These are phyloP conservation scores for Tamias sibiricus DNA, from an alignment of 2,113 vertebrate genomes.

Conservation along the genomic window DNA sequence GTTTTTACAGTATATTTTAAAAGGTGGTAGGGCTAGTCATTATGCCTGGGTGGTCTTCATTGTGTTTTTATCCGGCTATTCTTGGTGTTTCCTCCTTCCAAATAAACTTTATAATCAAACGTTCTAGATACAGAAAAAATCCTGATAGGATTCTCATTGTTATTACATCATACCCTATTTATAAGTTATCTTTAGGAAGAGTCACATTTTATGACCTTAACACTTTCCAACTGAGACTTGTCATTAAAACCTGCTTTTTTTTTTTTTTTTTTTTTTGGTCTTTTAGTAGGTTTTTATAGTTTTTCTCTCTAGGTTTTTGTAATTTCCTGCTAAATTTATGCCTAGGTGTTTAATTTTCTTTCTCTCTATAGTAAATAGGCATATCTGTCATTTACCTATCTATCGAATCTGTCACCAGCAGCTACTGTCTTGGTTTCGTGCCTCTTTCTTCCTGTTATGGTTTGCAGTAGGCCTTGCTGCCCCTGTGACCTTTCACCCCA, in stretches of 20 bases:
- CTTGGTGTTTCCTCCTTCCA: background rate
- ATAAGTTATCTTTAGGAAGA: background rate
- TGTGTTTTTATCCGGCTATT: slow-evolving; percentile 31
- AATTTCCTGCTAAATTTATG: background rate
- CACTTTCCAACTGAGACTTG: background rate
- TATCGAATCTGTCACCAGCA: background rate
- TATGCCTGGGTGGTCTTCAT: background rate
- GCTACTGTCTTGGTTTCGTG: background rate
- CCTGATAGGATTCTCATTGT: background rate
- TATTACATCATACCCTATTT: background rate
- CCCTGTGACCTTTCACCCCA: background rate
- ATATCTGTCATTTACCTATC: accelerated
- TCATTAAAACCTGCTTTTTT: background rate
- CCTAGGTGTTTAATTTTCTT: background rate
- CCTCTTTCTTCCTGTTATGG: background rate
- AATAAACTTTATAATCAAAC: background rate
- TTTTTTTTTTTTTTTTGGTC: no score
- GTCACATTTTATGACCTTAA: background rate
- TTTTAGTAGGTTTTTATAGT: background rate
- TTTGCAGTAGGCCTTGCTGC: background rate
- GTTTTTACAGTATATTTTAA: background rate
- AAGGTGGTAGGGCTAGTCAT: background rate
- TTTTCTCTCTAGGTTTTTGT: background rate
- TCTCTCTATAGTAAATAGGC: background rate
- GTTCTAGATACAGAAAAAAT: background rate